Conservation (phyloP, 1,140 invertebrate genomes). For the Leptopilina boulardi region DNA sequence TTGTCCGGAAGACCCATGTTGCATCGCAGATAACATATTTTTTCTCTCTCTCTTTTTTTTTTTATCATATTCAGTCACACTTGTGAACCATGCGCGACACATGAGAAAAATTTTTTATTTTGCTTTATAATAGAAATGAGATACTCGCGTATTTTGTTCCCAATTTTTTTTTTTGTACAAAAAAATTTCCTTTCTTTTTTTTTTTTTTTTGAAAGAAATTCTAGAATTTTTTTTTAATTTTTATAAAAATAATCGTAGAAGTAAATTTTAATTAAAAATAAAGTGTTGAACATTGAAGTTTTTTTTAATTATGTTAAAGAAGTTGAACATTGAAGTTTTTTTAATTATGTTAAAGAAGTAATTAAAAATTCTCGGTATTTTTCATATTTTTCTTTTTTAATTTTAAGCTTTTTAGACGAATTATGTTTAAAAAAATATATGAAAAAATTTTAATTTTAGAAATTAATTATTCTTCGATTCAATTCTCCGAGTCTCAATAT, state of each 20-base stretch:
- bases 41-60: background rate
- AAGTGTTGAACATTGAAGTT: too few species aligned
- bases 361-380: too few species aligned
- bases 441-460: background rate
- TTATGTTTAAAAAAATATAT: too few species aligned
- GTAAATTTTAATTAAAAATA: too few species aligned
- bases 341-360: too few species aligned
- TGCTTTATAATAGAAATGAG: constrained; percentile 4
- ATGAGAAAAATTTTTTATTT: background rate
- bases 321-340: too few species aligned
- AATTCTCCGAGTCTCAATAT: background rate
- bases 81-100: constrained; percentile 7
- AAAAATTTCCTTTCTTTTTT: too few species aligned
- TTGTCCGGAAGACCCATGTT: constrained; percentile 28
- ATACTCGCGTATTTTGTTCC: background rate
- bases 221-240: too few species aligned
- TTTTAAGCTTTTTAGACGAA: too few species aligned
- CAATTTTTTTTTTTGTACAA: background rate
- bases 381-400: too few species aligned
- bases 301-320: too few species aligned
- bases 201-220: background rate
- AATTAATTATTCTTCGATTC: background rate
- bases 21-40: constrained; percentile 9
- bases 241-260: too few species aligned
- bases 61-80: background rate